A percentile compares a stretch with the other conserved stretches of the same genome.
Conservation (phyloP, 2,888 invertebrate genomes). For the Platycheirus albimanus region DNA sequence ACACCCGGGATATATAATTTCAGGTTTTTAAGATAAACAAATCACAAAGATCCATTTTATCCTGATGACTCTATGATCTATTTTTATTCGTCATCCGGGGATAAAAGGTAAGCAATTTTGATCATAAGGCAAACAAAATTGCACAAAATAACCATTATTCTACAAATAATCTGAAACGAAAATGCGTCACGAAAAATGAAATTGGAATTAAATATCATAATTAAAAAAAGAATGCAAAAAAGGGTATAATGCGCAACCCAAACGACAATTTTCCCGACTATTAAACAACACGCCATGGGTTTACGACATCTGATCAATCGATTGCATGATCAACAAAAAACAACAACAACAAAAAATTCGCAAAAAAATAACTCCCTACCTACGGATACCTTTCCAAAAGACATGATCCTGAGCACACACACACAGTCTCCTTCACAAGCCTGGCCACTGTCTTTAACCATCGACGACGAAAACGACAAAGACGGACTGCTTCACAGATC, state of each 20-base stretch:
- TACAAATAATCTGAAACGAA: no score
- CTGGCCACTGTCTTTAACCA: slow-evolving; percentile 54
- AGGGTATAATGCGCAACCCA: slow-evolving; percentile 23
- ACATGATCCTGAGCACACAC: slow-evolving; percentile 61
- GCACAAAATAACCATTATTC: no score
- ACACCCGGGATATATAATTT: no score
- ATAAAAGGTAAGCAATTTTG: no score
- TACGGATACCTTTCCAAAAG: slow-evolving; percentile 1
- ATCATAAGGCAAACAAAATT: no score
- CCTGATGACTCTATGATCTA: no score
- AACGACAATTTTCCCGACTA: slow-evolving; percentile 53
- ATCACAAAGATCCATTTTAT: no score
- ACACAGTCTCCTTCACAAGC: slow-evolving; percentile 31
- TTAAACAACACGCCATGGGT: slow-evolving; percentile 26
- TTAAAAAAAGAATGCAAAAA: no score
- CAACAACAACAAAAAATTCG: slow-evolving; percentile 9
- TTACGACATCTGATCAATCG: slow-evolving; percentile 58
- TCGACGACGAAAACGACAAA: background rate
- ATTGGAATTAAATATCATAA: slow-evolving; percentile 44
- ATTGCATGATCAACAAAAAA: slow-evolving; percentile 52
- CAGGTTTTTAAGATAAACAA: no score
- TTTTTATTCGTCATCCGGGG: no score
- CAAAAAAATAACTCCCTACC: slow-evolving; percentile 1
- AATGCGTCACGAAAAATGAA: slow-evolving; percentile 36
- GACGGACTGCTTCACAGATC: slow-evolving; percentile 24